Evolutionary conservation across 2,888 invertebrate species (phyloP).

Genomic region (Diarsia brunnea): DNA sequence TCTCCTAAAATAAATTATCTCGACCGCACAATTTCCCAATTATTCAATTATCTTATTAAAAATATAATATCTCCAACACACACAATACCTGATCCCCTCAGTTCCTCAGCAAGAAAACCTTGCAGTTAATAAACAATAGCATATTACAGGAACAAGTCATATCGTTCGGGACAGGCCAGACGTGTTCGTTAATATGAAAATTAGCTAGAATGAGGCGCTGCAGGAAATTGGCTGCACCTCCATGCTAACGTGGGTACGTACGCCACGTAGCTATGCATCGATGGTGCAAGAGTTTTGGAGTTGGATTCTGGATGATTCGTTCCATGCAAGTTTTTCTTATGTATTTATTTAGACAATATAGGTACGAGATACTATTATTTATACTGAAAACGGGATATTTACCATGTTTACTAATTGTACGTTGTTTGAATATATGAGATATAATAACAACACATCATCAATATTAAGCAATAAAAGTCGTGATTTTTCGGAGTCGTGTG

Average conservation of each 20-base stretch:
- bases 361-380: no score
- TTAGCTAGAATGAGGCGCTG: slow-evolving; percentile 74
- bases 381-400: no score
- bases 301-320: slow-evolving; percentile 17
- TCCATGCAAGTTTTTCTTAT: no score
- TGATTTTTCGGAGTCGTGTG: no score
- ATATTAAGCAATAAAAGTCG: no score
- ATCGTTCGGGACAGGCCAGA: slow-evolving; percentile 68
- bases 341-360: no score
- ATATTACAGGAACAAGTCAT: slow-evolving; percentile 63
- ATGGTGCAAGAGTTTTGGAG: slow-evolving; percentile 36
- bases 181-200: slow-evolving; percentile 80
- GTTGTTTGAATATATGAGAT: no score
- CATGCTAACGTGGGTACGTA: slow-evolving; percentile 28
- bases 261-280: slow-evolving; percentile 57
- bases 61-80: neutral
- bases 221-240: slow-evolving; percentile 75
- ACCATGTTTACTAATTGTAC: no score
- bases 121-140: slow-evolving; percentile 58
- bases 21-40: neutral
- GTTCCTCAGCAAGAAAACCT: slow-evolving; percentile 25
- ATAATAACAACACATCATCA: no score
- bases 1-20: neutral
- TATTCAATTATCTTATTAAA: neutral
- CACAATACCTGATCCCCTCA: neutral